These are phyloP conservation scores for Macropis europaea DNA, from an alignment of 2,888 invertebrate species.

Conservation along the genomic window DNA sequence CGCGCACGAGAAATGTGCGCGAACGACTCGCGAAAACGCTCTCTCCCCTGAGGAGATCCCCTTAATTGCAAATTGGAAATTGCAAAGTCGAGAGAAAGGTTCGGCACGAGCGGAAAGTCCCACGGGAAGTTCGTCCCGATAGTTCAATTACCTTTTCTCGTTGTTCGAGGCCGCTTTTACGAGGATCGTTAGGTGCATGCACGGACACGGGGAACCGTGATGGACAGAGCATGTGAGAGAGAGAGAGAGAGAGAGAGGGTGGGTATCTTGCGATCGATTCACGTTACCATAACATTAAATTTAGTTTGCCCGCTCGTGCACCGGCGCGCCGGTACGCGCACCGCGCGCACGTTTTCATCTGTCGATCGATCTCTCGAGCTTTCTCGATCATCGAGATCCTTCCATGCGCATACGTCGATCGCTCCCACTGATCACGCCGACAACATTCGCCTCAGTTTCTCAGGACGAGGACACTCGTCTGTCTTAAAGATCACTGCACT, in stretches of 20 bases:
- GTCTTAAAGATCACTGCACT: too few relatives aligned
- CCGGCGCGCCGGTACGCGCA: conserved; percentile 52
- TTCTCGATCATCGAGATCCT: conserved; percentile 22
- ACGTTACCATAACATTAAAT: conserved; percentile 61
- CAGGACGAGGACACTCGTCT: too few relatives aligned
- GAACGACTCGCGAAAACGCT: not conserved
- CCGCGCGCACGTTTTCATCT: conserved; percentile 47
- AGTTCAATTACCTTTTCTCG: conserved; percentile 35
- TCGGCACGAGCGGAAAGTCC: not conserved
- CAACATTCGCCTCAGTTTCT: too few relatives aligned
- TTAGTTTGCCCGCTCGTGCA: conserved; percentile 51
- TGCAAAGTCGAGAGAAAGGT: not conserved
- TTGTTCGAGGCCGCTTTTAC: not conserved
- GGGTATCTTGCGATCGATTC: conserved; percentile 56
- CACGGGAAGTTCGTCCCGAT: not conserved
- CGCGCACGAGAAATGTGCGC: conserved; percentile 3
- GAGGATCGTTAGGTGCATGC: conserved; percentile 33
- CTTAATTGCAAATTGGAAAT: conserved; percentile 4
- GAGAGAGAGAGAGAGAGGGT: too few relatives aligned
- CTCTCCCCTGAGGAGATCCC: not conserved
- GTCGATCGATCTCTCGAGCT: conserved; percentile 20
- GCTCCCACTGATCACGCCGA: too few relatives aligned
- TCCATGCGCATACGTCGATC: conserved; percentile 5
- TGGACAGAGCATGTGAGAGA: conserved; percentile 13
- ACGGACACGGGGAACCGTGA: conserved; percentile 40